A percentile compares a stretch with the other conserved stretches of the same genome.
Conservation (phyloP, 2,888 invertebrate species). For the Candidula unifasciata region DNA sequence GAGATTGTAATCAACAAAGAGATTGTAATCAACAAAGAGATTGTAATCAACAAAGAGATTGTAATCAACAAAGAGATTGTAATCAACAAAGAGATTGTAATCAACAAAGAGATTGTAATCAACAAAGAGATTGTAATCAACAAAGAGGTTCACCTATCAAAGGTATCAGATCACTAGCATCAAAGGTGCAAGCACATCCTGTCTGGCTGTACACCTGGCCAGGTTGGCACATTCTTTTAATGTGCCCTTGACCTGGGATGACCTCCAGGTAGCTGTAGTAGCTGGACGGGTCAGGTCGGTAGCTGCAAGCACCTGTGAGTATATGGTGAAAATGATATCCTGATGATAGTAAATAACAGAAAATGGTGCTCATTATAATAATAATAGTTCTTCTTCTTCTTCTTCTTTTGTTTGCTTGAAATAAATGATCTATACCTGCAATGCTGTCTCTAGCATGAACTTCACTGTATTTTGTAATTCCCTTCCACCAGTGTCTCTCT, state of each 20-base stretch:
- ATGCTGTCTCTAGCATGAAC: too few species aligned
- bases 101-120: not conserved
- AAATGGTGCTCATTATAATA: too few species aligned
- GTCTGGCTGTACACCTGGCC: slow-evolving; percentile 64
- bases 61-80: not conserved
- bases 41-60: not conserved
- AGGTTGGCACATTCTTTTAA: slow-evolving; percentile 64
- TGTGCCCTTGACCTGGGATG: slow-evolving; percentile 62
- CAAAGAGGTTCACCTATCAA: not conserved
- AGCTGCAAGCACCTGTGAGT: slow-evolving; percentile 49
- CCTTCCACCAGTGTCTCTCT: too few species aligned
- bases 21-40: not conserved
- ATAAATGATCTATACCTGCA: too few species aligned
- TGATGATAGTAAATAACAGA: not conserved
- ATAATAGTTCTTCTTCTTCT: not conserved
- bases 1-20: too few species aligned
- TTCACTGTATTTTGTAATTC: not conserved
- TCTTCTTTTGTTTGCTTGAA: too few species aligned
- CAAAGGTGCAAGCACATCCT: slow-evolving; percentile 61
- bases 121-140: too few species aligned
- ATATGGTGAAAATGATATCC: too few species aligned
- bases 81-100: too few species aligned
- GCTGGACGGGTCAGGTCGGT: slow-evolving; percentile 50
- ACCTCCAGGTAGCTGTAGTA: slow-evolving; percentile 63
- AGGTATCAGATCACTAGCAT: slow-evolving; percentile 35